Percentiles rank a stretch among this genome's conserved stretches.
Evolutionary conservation across 2,888 invertebrate species (phyloP).

Genomic region (Drosophila setosimentum): DNA sequence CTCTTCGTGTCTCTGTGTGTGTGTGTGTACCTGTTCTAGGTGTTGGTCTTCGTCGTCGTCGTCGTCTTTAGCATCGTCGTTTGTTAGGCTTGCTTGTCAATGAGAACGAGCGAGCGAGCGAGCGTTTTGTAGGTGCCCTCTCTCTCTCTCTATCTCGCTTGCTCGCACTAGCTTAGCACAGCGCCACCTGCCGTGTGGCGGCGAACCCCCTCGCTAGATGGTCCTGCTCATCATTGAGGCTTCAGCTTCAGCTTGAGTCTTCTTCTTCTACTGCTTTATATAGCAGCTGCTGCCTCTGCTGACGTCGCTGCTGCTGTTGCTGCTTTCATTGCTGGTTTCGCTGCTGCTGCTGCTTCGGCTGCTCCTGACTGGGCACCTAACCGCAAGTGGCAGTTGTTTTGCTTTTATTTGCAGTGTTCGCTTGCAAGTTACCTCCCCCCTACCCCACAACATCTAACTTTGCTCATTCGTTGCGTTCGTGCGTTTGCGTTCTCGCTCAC

Average conservation of each 20-base stretch:
- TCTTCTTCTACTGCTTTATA: slow-evolving; percentile 32
- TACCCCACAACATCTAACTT: slow-evolving; percentile 44
- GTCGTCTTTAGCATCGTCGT: slow-evolving; percentile 47
- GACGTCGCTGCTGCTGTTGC: slow-evolving; percentile 26
- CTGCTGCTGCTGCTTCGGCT: slow-evolving; percentile 25
- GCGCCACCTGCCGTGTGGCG: slow-evolving; percentile 64
- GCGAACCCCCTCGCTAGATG: slow-evolving; percentile 9
- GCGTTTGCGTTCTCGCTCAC: slow-evolving; percentile 73
- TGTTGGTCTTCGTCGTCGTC: slow-evolving; percentile 58
- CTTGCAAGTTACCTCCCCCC: slow-evolving; percentile 18
- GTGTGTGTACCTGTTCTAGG: slow-evolving; percentile 71
- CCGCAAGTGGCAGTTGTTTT: slow-evolving; percentile 81
- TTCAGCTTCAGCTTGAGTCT: slow-evolving; percentile 23
- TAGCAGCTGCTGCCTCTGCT: slow-evolving; percentile 32
- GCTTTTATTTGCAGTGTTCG: slow-evolving; percentile 55
- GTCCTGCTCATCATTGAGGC: slow-evolving; percentile 49
- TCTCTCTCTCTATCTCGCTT: slow-evolving; percentile 38
- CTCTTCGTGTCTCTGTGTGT: slow-evolving; percentile 34
- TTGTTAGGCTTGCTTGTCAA: slow-evolving; percentile 7
- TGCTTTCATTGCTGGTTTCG: slow-evolving; percentile 23
- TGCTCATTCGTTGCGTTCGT: slow-evolving; percentile 75
- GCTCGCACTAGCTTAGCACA: slow-evolving; percentile 38
- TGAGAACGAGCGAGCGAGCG: slow-evolving; percentile 49
- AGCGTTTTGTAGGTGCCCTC: slow-evolving; percentile 62
- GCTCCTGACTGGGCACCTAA: slow-evolving; percentile 59